Evolutionary conservation across 2,888 invertebrate genomes (phyloP), one percentile per base, ranked within the genome.

Genomic region (Automeris io): DNA sequence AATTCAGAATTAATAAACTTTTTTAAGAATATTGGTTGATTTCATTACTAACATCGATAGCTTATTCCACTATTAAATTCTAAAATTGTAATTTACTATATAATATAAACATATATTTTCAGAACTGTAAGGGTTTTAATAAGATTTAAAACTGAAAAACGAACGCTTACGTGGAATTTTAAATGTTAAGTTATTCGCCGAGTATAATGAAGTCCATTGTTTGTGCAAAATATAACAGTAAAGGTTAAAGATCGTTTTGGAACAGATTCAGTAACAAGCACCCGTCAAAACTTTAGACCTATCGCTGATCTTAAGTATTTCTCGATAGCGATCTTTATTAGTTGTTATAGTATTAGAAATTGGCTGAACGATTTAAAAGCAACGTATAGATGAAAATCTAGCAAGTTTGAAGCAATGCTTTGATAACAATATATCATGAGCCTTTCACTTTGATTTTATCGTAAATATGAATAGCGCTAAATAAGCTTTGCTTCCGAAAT

Each of bases 391-490:
- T 41, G 45, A 35, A 41, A 46, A 49, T 45, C 36, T 24, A 35
- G 37, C 39, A 46, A 36, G 39, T 40, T 50, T 41, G 38, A 33
- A 40, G 41, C 41, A 44, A 47, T 48, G 41, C 32, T 41, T 43
- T 49, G 42, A 35, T 34, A 48, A 47, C 46, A 52, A 49, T 43
- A 41, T 43, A 50, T 45, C 37, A 36, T 41, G 35, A 49, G 44
- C 57, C 62, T 67, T 66, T 68, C 64, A 60, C 61, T 61, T 46
- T 40, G 63, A 62, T 64, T 40, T 35, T 39, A 67, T 63, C 62
- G 51, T 35, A 13, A 53, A 42, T 41, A 43, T 47, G 44, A 52
- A 47, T 51, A 47, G 34, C 40, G 34, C 44, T 40, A 47, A 51
- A 45, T 49, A 45, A 38, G 46, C 53, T 56, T 56, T 54, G 63